A percentile compares a stretch with the other conserved stretches of the same genome.
Conservation (phyloP, 2,113 vertebrate genomes). For the Sporophila hypoxantha region DNA sequence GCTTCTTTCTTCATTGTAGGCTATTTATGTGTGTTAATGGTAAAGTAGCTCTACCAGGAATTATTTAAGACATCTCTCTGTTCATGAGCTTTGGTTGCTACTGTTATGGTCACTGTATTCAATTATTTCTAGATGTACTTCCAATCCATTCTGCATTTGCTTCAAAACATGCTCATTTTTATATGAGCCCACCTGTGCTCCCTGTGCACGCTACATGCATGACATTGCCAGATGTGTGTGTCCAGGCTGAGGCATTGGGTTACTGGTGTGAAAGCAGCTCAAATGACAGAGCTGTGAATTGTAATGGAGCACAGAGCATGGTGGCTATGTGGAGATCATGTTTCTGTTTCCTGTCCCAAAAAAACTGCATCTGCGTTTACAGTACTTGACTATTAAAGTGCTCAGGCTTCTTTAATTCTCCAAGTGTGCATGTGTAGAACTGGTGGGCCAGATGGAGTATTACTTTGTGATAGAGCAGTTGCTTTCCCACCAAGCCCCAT, state of each 20-base stretch:
- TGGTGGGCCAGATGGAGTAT: not conserved
- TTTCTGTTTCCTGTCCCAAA: conserved; percentile 6
- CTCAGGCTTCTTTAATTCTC: not conserved
- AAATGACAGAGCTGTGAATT: not conserved
- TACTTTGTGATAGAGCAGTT: not conserved
- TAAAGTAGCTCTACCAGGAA: conserved; percentile 27
- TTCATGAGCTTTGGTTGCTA: not conserved
- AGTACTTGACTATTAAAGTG: not conserved
- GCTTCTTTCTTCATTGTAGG: not conserved
- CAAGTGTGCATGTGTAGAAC: not conserved
- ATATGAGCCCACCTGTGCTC: not conserved
- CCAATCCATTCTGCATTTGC: not conserved
- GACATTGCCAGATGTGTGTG: not conserved
- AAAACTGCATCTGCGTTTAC: not conserved
- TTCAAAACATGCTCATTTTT: not conserved
- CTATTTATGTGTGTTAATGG: conserved; percentile 1
- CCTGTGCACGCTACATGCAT: rapidly evolving
- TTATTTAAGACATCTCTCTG: not conserved
- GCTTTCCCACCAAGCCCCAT: not conserved
- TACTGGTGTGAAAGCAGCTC: not conserved
- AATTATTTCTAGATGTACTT: not conserved
- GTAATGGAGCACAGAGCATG: not conserved
- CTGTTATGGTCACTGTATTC: not conserved
- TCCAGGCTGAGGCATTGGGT: not conserved
- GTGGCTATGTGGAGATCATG: not conserved